These are phyloP conservation scores for Bombus ignitus DNA, from an alignment of 1,140 invertebrate species.

Conservation along the genomic window DNA sequence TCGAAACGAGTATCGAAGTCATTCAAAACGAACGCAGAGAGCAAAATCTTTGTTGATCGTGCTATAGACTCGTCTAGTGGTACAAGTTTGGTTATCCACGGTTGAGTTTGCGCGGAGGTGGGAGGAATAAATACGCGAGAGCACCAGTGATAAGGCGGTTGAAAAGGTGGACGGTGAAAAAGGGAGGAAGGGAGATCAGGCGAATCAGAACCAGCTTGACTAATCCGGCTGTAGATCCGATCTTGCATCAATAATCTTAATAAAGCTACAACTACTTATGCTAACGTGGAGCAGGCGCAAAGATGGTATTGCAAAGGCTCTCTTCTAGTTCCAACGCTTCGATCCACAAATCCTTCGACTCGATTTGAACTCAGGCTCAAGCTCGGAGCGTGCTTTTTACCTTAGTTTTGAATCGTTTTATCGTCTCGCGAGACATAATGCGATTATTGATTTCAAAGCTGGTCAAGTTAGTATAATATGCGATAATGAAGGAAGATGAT, in stretches of 20 bases:
- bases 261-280: conserved; percentile 78
- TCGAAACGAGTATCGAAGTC: background rate
- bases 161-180: conserved; percentile 24
- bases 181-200: conserved; percentile 49
- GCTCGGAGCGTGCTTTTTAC: conserved; percentile 50
- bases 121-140: conserved; percentile 49
- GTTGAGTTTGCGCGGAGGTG: conserved; percentile 40
- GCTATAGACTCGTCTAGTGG: conserved; percentile 34
- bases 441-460: conserved; percentile 25
- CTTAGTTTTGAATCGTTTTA: conserved; percentile 21
- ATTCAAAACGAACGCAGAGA: background rate
- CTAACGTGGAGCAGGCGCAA: conserved; percentile 66
- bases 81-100: conserved; percentile 15
- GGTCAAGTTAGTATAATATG: background rate
- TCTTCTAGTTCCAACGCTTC: conserved; percentile 65
- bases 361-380: conserved; percentile 76
- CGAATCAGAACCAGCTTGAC: conserved; percentile 73
- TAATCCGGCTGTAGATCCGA: conserved; percentile 78
- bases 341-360: conserved; percentile 72
- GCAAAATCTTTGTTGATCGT: background rate
- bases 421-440: conserved; percentile 15
- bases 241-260: conserved; percentile 80
- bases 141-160: conserved; percentile 51
- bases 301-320: conserved; percentile 60
- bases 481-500: conserved; percentile 19